Percentiles rank a stretch among this genome's conserved stretches.
These are phyloP conservation scores for Thereva unica DNA, from an alignment of 2,888 invertebrate species.

Conservation along the genomic window DNA sequence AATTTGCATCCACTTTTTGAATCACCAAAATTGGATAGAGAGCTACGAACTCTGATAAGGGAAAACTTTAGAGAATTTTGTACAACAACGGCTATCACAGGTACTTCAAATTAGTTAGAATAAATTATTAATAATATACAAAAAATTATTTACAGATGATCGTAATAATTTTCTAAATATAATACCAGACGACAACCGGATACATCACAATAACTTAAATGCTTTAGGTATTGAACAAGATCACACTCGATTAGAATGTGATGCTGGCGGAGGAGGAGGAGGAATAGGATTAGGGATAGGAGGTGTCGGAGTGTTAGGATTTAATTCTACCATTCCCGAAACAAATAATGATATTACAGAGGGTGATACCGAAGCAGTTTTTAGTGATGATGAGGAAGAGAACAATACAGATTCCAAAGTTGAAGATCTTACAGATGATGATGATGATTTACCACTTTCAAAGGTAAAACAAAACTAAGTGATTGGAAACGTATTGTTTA, in stretches of 20 bases:
- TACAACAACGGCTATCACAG: constrained; percentile 39
- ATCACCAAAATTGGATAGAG: constrained; percentile 67
- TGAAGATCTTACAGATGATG: constrained; percentile 58
- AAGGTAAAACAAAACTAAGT: constrained; percentile 67
- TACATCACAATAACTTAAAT: constrained; percentile 38
- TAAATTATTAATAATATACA: background rate
- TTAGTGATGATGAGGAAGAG: constrained; percentile 64
- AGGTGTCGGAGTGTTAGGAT: constrained; percentile 30
- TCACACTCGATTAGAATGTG: constrained; percentile 38
- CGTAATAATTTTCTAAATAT: constrained; percentile 34
- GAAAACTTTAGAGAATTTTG: constrained; percentile 89
- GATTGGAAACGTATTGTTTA: background rate
- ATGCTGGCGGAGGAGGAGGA: constrained; percentile 38
- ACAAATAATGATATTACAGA: constrained; percentile 52
- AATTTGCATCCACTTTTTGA: constrained; percentile 65
- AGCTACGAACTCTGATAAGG: constrained; percentile 74
- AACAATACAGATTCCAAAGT: constrained; percentile 56
- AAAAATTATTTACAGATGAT: constrained; percentile 37
- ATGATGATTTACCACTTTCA: constrained; percentile 76
- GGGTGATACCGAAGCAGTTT: constrained; percentile 48
- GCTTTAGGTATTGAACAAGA: constrained; percentile 34
- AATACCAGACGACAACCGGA: constrained; percentile 33
- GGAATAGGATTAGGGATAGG: constrained; percentile 11
- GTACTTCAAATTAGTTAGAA: constrained; percentile 43
- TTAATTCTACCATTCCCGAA: constrained; percentile 43